A percentile compares a stretch with the other conserved stretches of the same genome.
These are phyloP conservation scores for Entomyzon cyanotis DNA, from an alignment of 2,113 vertebrate species.

Conservation along the genomic window DNA sequence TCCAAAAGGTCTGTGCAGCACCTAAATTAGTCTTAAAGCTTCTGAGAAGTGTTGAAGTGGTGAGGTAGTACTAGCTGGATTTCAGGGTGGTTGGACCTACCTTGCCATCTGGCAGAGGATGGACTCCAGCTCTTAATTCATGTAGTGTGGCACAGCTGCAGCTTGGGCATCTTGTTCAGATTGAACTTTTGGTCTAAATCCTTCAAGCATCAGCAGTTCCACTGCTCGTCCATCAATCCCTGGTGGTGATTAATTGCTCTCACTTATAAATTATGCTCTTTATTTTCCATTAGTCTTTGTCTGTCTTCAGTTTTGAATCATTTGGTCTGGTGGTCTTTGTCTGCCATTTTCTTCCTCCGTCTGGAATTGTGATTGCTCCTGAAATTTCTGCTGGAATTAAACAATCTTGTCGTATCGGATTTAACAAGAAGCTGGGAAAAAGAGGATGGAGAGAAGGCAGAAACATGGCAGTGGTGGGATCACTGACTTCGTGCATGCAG, in stretches of 20 bases:
- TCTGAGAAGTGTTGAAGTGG: neutral
- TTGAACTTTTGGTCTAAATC: neutral
- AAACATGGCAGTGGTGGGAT: neutral
- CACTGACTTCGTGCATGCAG: neutral
- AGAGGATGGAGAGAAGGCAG: neutral
- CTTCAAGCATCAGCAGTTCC: neutral
- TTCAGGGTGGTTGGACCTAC: fast-evolving
- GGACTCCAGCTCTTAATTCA: neutral
- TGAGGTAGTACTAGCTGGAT: neutral
- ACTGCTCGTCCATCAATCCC: neutral
- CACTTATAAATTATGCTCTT: neutral
- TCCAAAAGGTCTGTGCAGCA: neutral
- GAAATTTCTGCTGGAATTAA: neutral
- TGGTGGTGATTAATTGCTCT: neutral
- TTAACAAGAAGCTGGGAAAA: neutral
- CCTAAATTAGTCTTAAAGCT: neutral
- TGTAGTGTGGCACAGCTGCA: neutral
- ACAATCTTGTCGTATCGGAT: neutral
- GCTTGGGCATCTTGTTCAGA: neutral
- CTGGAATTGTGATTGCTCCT: neutral
- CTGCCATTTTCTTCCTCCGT: neutral
- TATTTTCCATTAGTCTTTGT: neutral
- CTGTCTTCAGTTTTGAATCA: neutral
- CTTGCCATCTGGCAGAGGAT: neutral
- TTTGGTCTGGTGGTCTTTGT: neutral